Conservation (phyloP, 2,888 invertebrate species). For the Apocheima hispidaria region DNA sequence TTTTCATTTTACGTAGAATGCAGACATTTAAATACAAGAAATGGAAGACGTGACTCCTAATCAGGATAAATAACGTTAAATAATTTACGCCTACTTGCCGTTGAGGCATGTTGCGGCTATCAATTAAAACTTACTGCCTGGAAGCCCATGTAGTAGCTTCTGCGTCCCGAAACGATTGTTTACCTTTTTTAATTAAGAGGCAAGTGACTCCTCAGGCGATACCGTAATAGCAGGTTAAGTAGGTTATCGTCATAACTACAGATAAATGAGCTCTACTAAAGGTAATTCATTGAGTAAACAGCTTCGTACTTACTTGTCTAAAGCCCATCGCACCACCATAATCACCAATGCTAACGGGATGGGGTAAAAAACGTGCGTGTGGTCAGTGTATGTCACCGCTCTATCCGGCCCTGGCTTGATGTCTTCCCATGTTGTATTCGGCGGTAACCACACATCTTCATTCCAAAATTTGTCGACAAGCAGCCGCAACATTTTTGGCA, state of each 20-base stretch:
- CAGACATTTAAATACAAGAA: constrained; percentile 35
- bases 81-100: not conserved
- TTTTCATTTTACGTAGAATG: constrained; percentile 31
- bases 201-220: constrained; percentile 19
- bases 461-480: constrained; percentile 90
- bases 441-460: constrained; percentile 96
- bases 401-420: constrained; percentile 91
- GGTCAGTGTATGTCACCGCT: constrained; percentile 91
- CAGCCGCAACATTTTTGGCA: constrained; percentile 69
- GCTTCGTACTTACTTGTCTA: constrained; percentile 92
- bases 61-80: constrained; percentile 37
- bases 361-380: constrained; percentile 93
- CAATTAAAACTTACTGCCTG: constrained; percentile 7
- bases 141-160: not conserved
- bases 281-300: constrained; percentile 27
- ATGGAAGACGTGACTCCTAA: constrained; percentile 40
- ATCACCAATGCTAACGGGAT: constrained; percentile 93
- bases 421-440: constrained; percentile 95
- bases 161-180: constrained; percentile 1
- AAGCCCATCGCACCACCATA: constrained; percentile 90
- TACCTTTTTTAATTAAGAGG: constrained; percentile 26
- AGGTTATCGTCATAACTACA: constrained; percentile 45
- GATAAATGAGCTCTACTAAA: constrained; percentile 28
- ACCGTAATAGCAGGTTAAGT: constrained; percentile 38
- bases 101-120: not conserved